Evolutionary conservation across 1,140 invertebrate genomes (phyloP).

Genomic region (Oreohelix idahoensis): DNA sequence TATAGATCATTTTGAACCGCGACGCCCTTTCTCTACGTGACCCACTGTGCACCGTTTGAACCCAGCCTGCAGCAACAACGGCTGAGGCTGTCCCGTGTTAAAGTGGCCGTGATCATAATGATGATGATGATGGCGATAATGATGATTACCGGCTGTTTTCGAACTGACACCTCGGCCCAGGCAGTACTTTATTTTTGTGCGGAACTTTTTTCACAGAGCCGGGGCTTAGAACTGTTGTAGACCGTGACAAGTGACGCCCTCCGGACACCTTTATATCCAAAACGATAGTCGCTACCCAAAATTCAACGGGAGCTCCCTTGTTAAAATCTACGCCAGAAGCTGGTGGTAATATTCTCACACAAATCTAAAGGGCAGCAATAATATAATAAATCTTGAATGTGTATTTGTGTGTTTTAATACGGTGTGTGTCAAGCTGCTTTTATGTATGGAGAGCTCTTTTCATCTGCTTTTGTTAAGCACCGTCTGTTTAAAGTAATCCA

Average conservation of each 20-base stretch:
- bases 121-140: not conserved
- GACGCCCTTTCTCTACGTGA: not conserved
- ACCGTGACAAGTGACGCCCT: not conserved
- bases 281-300: not conserved
- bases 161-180: not conserved
- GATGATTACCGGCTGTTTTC: not conserved
- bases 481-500: not conserved
- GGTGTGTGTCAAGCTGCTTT: not conserved
- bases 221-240: not conserved
- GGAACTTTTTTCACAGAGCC: not conserved
- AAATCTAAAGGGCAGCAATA: not conserved
- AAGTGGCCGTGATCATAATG: not conserved
- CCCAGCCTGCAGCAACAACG: not conserved
- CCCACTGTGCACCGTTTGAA: not conserved
- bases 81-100: not conserved
- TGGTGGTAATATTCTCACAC: not conserved
- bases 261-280: not conserved
- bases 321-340: not conserved
- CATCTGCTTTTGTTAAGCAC: not conserved
- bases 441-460: not conserved
- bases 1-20: too few relatives aligned
- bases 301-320: not conserved
- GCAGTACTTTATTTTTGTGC: not conserved
- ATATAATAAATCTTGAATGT: not conserved
- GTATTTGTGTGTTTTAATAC: not conserved